Evolutionary conservation across 2,797 vertebrate species (phyloP).

Genomic region (Moxostoma hubbsi): DNA sequence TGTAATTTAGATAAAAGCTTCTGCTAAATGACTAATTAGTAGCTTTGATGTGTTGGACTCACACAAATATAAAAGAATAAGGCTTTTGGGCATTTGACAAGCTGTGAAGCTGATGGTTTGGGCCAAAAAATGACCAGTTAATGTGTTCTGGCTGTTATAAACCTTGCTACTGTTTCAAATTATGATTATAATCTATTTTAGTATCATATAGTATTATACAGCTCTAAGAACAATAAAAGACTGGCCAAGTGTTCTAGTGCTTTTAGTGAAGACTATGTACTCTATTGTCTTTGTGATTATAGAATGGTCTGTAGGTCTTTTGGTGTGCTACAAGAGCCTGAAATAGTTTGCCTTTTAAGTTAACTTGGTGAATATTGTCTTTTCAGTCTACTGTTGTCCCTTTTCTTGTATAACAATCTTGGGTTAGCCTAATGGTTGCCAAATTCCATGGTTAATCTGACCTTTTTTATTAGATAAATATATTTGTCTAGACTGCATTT

Average conservation of each 20-base stretch:
- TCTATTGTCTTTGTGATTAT: no score
- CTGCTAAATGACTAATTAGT: neutral
- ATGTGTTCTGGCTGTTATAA: neutral
- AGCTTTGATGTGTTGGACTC: slow-evolving; percentile 7
- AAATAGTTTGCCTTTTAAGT: no score
- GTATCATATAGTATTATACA: no score
- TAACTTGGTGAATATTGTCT: no score
- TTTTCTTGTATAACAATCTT: neutral
- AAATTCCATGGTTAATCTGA: no score
- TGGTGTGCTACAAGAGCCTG: neutral
- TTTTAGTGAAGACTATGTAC: neutral
- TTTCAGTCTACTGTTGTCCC: neutral
- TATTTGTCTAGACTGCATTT: no score
- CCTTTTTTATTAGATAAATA: no score
- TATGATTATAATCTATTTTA: no score
- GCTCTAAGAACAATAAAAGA: neutral
- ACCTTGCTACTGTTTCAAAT: neutral
- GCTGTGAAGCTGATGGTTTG: neutral
- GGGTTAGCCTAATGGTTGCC: no score
- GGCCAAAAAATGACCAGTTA: no score
- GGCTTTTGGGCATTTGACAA: neutral
- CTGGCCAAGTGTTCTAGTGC: neutral
- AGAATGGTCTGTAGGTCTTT: neutral
- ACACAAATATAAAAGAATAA: neutral
- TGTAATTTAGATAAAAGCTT: neutral